A percentile compares a stretch with the other conserved stretches of the same genome.
phyloP scores from a whole-genome alignment of 2,888 invertebrate species.

The Carterocephalus palaemon region DNA sequence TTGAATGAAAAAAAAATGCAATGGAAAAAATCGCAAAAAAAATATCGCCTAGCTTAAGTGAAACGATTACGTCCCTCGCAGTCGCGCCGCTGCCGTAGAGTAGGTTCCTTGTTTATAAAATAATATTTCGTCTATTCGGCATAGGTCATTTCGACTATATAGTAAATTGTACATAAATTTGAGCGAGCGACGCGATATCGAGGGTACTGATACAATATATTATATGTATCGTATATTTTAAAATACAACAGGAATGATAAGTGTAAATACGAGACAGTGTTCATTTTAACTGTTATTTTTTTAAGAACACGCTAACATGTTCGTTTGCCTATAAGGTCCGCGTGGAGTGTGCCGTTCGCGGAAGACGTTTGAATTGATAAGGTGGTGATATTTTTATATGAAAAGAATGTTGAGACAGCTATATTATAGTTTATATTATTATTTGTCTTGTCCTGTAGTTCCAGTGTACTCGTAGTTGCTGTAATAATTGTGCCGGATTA shows the following conservation, averaged over 20 bases:
- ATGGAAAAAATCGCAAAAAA: constrained; percentile 46
- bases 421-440: too few species aligned
- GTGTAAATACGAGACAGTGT: constrained; percentile 73
- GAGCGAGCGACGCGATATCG: constrained; percentile 35
- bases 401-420: too few species aligned
- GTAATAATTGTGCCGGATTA: too few species aligned
- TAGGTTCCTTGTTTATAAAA: constrained; percentile 38
- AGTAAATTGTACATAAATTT: constrained; percentile 56
- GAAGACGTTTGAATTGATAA: background rate
- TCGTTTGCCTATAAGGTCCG: constrained; percentile 34
- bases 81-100: constrained; percentile 37
- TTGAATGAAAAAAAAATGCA: constrained; percentile 49
- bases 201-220: constrained; percentile 45
- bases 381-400: constrained; percentile 44
- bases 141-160: constrained; percentile 30
- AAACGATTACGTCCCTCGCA: constrained; percentile 42
- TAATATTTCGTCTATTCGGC: constrained; percentile 38
- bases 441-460: too few species aligned
- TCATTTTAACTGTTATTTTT: constrained; percentile 73
- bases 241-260: constrained; percentile 45
- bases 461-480: too few species aligned
- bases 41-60: constrained; percentile 45
- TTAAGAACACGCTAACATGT: constrained; percentile 60
- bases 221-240: constrained; percentile 58
- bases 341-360: constrained; percentile 3